phyloP scores from a whole-genome alignment of 1,140 invertebrate species.

The Sycobia sp. region DNA sequence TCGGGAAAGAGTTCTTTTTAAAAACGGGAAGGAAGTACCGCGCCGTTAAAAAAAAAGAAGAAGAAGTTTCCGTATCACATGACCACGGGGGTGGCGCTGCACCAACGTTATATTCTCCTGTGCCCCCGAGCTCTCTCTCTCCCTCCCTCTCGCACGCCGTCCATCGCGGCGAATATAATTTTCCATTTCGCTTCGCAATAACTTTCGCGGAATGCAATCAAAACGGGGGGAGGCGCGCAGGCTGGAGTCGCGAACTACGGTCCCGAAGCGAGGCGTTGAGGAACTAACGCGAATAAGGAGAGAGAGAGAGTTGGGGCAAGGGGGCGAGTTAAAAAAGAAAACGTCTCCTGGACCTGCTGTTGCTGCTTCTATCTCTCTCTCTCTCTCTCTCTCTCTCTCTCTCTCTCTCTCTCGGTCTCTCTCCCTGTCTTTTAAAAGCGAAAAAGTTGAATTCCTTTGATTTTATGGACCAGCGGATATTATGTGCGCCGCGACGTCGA shows the following conservation, averaged over 20 bases:
- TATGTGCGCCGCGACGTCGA: too few species aligned
- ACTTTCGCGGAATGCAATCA: constrained; percentile 23
- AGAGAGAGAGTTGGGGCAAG: too few species aligned
- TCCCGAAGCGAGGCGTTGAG: not conserved
- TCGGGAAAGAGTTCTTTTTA: too few species aligned
- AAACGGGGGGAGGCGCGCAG: not conserved
- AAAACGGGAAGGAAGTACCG: too few species aligned
- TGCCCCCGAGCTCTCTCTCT: not conserved
- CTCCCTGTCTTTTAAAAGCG: constrained; percentile 17
- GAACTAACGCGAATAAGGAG: too few species aligned
- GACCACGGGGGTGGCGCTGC: not conserved
- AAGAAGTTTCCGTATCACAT: not conserved
- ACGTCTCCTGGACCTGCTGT: too few species aligned
- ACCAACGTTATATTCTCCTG: not conserved
- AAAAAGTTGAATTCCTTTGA: constrained; percentile 11
- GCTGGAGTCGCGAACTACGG: not conserved
- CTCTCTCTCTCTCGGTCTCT: too few species aligned
- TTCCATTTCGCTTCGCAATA: constrained; percentile 18
- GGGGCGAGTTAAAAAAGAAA: too few species aligned
- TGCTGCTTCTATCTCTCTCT: too few species aligned
- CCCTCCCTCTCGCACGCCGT: too few species aligned
- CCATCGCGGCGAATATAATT: constrained; percentile 24
- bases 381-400: too few species aligned
- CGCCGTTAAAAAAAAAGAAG: not conserved
- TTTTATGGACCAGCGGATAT: constrained; percentile 8